Percentiles rank a stretch among this genome's conserved stretches.
Evolutionary conservation across 2,797 vertebrate genomes (phyloP).

Genomic region (Hypotaenidia philippensis): DNA sequence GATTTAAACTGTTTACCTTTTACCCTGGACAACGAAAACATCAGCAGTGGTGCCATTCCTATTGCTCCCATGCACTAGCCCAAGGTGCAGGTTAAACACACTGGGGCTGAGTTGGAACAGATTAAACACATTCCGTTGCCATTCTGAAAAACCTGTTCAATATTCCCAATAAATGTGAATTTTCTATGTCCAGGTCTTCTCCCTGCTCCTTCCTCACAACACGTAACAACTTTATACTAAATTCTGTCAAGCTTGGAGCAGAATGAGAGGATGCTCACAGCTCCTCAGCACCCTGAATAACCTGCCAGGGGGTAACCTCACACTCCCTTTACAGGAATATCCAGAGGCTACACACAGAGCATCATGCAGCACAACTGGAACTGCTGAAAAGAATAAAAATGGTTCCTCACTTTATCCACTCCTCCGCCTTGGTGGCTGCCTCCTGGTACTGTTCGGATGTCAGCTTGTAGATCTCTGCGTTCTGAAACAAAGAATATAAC

Average conservation of each 20-base stretch:
- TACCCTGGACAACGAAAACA: neutral
- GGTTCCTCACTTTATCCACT: constrained; percentile 86
- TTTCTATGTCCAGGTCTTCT: neutral
- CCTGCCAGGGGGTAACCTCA: neutral
- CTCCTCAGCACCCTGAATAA: neutral
- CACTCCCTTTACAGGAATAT: neutral
- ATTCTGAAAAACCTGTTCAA: neutral
- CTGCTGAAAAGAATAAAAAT: constrained; percentile 14
- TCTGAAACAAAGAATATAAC: constrained; percentile 82
- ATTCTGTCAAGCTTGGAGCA: neutral
- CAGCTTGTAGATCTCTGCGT: constrained; percentile 89
- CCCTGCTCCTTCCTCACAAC: neutral
- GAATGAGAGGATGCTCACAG: neutral
- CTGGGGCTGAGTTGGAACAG: neutral
- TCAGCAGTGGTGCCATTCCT: neutral
- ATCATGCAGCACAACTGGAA: neutral
- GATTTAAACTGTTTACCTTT: neutral
- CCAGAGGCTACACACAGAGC: neutral
- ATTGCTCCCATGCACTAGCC: neutral
- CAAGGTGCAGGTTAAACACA: neutral
- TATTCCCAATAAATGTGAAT: neutral
- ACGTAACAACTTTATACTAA: neutral
- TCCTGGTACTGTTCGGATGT: constrained; percentile 88
- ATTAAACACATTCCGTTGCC: neutral
- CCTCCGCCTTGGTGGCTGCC: constrained; percentile 87